Base-by-base conservation (phyloP, 2,797 vertebrate species). In the Myoxocephalus aenaeus region DNA sequence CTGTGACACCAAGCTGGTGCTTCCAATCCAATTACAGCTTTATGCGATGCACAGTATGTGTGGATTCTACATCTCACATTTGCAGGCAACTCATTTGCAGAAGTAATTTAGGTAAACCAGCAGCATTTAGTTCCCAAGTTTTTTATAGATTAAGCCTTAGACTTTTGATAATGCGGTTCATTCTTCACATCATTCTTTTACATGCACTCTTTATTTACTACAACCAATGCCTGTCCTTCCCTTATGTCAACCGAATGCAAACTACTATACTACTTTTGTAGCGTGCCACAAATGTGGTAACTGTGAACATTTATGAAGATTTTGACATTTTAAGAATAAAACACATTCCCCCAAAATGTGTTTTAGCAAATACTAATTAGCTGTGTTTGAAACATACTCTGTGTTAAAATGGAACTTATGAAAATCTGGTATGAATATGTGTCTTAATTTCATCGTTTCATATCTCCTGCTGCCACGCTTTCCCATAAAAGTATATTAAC, bases 391-490 rank as follows among this genome's bases (percentile, higher is more conserved):
- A 59, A 29, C 65, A 22, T 61, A 54, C 18, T 70, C 22, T 62
- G 7, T n/a, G 61, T 22, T 65, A 36, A 75, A 29, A 62, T 7
- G 48, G 18, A 51, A 42, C 5, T 6, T 38, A 3, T 46, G 50
- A 32, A 71, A 84, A 80, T 62, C 57, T 72, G 72, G n/a, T 61
- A 15, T 62, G 6, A 83, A 70, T 72, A 51, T 4, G 13, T 62
- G 42, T 81, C 72, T 54, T 67, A 29, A 70, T 63, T 61, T 59
- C 11, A 32, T 67, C 44, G 80, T 75, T 81, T 11, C 36, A 73
- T 67, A 75, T 81, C 58, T 75, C 46, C 42, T 36, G 65, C 80
- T 77, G 64, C 70, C 59, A 50, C 75, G 66, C 61, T 68, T 74
- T 29, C 70, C 58, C 51, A 7, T 57, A 76, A 70, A 69, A 73